phyloP scores from a whole-genome alignment of 2,113 vertebrate species.

The Semnornis frantzii region DNA sequence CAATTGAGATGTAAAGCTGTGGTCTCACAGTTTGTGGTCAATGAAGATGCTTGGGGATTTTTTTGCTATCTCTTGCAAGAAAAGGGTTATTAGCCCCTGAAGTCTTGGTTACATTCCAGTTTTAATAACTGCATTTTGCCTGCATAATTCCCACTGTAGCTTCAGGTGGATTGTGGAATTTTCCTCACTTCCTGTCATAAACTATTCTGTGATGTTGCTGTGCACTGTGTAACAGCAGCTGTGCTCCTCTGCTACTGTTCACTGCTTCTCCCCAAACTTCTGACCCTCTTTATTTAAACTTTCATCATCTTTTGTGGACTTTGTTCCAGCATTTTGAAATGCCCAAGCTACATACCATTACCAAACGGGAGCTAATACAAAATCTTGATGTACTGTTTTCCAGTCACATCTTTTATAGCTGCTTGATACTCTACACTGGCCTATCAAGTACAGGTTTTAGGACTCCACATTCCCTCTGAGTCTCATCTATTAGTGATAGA shows the following conservation, averaged over 20 bases:
- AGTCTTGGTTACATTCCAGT: constrained; percentile 52
- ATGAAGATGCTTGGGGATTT: constrained; percentile 30
- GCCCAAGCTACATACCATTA: background rate
- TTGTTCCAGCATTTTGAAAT: constrained; percentile 14
- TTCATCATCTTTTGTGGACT: constrained; percentile 9
- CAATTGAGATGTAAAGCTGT: constrained; percentile 49
- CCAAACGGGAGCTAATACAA: background rate
- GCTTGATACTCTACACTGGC: background rate
- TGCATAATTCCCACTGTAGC: constrained; percentile 42
- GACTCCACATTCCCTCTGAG: background rate
- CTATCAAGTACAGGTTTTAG: background rate
- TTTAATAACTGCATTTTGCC: constrained; percentile 63
- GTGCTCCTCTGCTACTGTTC: constrained; percentile 32
- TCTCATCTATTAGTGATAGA: background rate
- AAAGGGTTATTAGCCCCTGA: constrained; percentile 58
- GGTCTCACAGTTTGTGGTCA: constrained; percentile 45
- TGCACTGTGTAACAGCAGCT: constrained; percentile 23
- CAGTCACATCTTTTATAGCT: background rate
- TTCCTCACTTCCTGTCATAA: constrained; percentile 58
- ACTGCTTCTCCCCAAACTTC: constrained; percentile 45
- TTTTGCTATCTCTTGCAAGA: constrained; percentile 48
- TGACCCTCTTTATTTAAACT: constrained; percentile 55
- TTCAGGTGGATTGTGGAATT: constrained; percentile 61
- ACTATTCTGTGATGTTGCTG: constrained; percentile 13
- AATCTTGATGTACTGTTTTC: background rate